A percentile compares a stretch with the other conserved stretches of the same genome.
phyloP scores from a whole-genome alignment of 2,113 vertebrate genomes.

The Chelonoidis abingdonii region DNA sequence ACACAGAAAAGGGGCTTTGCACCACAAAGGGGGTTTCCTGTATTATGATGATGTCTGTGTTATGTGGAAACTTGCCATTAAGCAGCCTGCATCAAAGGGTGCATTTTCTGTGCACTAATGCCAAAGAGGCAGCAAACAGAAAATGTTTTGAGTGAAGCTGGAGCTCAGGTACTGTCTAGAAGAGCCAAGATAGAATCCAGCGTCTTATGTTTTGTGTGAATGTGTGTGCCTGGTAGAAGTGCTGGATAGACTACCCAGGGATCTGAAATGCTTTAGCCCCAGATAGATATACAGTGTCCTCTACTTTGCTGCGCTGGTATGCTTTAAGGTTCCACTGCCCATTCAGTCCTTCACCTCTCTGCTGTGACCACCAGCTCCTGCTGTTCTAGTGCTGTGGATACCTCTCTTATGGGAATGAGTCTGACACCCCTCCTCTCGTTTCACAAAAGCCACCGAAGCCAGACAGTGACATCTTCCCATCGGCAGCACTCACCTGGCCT shows the following conservation, averaged over 20 bases:
- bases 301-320: background rate
- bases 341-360: background rate
- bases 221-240: background rate
- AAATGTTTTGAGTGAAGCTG: background rate
- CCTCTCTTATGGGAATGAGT: background rate
- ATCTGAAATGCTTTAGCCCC: background rate
- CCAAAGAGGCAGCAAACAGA: background rate
- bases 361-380: background rate
- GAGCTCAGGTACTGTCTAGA: background rate
- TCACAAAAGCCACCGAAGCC: background rate
- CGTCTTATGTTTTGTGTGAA: background rate
- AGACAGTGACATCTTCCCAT: background rate
- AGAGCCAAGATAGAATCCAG: background rate
- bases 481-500: background rate
- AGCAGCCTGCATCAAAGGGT: background rate
- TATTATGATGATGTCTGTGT: background rate
- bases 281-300: background rate
- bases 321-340: background rate
- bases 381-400: background rate
- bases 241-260: background rate
- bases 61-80: background rate
- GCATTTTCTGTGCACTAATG: background rate
- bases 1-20: background rate
- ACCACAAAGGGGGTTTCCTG: background rate
- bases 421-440: background rate